Percentiles rank a stretch among this genome's conserved stretches.
Evolutionary conservation across 2,113 vertebrate genomes (phyloP).

Genomic region (Genyomyrus donnyi): DNA sequence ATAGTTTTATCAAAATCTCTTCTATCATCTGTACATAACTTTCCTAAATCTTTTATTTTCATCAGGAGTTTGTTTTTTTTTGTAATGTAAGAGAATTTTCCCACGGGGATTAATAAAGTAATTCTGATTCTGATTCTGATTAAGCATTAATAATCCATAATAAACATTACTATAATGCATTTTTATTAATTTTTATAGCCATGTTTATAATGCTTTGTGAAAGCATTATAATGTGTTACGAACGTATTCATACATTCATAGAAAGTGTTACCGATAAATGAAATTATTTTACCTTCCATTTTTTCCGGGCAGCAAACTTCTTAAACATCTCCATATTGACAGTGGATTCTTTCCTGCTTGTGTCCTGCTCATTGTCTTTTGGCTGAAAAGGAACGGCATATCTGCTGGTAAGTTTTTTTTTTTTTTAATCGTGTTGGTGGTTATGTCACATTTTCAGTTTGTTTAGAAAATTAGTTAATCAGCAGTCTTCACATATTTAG

Average conservation of each 20-base stretch:
- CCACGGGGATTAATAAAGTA: no score
- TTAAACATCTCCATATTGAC: constrained; percentile 99
- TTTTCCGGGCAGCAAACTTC: constrained; percentile 89
- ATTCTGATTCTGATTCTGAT: no score
- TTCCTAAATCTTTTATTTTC: no score
- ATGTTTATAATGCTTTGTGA: background rate
- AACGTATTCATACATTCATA: background rate
- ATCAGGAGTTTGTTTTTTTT: no score
- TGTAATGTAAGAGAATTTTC: no score
- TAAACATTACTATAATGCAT: background rate
- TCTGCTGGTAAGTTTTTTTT: background rate
- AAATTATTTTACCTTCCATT: constrained; percentile 80
- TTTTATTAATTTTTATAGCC: background rate
- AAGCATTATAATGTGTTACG: background rate
- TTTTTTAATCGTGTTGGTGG: background rate
- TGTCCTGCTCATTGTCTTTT: constrained; percentile 89
- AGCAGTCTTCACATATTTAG: background rate
- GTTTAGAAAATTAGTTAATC: background rate
- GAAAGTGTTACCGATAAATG: background rate
- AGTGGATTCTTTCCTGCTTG: constrained; percentile 91
- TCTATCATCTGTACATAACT: no score
- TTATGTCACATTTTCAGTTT: background rate
- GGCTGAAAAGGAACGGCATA: constrained; percentile 57
- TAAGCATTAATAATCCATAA: background rate
- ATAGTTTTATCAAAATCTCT: no score